These are phyloP conservation scores for Cephus nigrinus DNA, from an alignment of 2,888 invertebrate species.

Conservation along the genomic window DNA sequence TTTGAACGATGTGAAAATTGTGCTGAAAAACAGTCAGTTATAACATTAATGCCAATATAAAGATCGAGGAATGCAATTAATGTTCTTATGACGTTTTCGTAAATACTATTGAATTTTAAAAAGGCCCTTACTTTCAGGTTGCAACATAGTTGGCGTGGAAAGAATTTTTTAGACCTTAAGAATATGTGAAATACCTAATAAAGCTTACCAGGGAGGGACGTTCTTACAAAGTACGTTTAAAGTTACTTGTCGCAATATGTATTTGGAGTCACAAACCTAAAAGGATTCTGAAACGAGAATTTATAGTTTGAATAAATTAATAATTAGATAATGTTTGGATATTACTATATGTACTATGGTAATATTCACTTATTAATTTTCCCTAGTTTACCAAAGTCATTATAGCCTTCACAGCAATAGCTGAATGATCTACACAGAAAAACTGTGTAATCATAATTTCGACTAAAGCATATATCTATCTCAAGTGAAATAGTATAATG, in stretches of 20 bases:
- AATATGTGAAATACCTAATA: neutral
- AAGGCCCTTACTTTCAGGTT: neutral
- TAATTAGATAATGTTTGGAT: neutral
- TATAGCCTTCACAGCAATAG: neutral
- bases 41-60: neutral
- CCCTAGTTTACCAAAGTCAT: neutral
- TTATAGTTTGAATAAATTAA: too few species aligned
- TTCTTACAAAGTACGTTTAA: neutral
- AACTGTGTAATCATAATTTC: neutral
- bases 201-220: neutral
- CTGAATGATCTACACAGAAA: neutral
- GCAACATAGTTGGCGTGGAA: neutral
- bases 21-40: neutral
- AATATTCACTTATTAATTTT: neutral
- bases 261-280: neutral
- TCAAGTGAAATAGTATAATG: neutral
- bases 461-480: neutral
- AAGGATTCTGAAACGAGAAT: too few species aligned
- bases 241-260: neutral
- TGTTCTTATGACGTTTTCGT: neutral
- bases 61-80: neutral
- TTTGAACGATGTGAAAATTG: neutral
- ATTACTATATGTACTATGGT: neutral
- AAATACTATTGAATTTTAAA: neutral
- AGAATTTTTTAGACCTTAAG: neutral